These are phyloP conservation scores for Micrasema longulum DNA, from an alignment of 1,140 invertebrate genomes.

Conservation along the genomic window DNA sequence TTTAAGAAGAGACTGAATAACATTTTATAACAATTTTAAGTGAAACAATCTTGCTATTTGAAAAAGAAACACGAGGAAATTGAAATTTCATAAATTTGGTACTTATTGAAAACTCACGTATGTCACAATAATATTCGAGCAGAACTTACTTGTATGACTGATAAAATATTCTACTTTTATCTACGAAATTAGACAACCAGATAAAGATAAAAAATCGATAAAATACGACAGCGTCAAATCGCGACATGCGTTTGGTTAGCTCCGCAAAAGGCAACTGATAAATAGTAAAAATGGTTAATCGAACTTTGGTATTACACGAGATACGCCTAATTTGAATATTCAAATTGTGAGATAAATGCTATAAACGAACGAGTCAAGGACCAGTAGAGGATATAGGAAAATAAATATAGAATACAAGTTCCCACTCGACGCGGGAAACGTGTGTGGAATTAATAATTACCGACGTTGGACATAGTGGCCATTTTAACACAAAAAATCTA, in stretches of 20 bases:
- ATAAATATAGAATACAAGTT: constrained; percentile 3
- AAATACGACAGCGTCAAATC: too few species aligned
- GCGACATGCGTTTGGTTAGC: background rate
- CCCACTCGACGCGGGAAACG: constrained; percentile 27
- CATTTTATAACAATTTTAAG: too few species aligned
- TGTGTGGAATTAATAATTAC: constrained; percentile 29
- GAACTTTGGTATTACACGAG: constrained; percentile 28
- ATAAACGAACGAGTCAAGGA: constrained; percentile 23
- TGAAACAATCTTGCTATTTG: too few species aligned
- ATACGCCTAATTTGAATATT: constrained; percentile 29
- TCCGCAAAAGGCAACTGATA: background rate
- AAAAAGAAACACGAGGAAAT: too few species aligned
- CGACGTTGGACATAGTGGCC: constrained; percentile 4
- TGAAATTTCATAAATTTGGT: too few species aligned
- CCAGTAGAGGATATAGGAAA: constrained; percentile 19
- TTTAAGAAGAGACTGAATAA: too few species aligned
- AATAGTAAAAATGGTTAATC: background rate
- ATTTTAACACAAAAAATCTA: constrained; percentile 11
- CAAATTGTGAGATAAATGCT: constrained; percentile 20
- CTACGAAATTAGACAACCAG: too few species aligned
- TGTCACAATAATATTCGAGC: too few species aligned
- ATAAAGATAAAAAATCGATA: too few species aligned
- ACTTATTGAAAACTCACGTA: too few species aligned
- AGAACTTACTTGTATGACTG: too few species aligned
- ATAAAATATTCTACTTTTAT: too few species aligned